phyloP scores from a whole-genome alignment of 2,888 invertebrate genomes.

The Dynastes maya region DNA sequence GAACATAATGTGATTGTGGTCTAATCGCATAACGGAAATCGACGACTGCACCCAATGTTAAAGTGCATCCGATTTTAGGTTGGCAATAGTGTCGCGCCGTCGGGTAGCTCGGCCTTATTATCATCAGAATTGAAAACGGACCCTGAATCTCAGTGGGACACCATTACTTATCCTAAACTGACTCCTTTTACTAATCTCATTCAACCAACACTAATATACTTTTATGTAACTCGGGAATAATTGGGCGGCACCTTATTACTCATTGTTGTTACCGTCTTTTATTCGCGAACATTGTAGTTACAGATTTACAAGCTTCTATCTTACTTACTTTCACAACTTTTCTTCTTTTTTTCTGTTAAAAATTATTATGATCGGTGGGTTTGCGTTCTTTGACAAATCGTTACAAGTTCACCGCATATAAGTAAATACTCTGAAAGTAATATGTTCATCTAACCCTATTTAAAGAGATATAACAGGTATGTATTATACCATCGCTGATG shows the following conservation, averaged over 20 bases:
- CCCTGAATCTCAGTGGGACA: slow-evolving; percentile 63
- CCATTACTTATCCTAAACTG: slow-evolving; percentile 71
- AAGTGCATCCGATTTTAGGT: slow-evolving; percentile 62
- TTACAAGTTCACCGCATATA: slow-evolving; percentile 16
- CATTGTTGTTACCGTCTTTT: slow-evolving; percentile 36
- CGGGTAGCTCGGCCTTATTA: slow-evolving; percentile 58
- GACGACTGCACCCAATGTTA: slow-evolving; percentile 67
- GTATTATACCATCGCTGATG: too few species aligned
- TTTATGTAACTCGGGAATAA: slow-evolving; percentile 58
- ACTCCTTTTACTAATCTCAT: slow-evolving; percentile 66
- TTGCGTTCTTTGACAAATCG: slow-evolving; percentile 35
- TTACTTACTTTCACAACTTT: background rate
- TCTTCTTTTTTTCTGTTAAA: background rate
- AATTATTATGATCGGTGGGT: slow-evolving; percentile 10
- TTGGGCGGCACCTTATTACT: slow-evolving; percentile 34
- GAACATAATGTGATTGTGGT: slow-evolving; percentile 70
- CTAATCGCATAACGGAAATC: slow-evolving; percentile 69
- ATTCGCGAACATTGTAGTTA: background rate
- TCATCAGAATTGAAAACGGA: slow-evolving; percentile 62
- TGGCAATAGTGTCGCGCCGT: slow-evolving; percentile 61
- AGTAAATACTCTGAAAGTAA: slow-evolving; percentile 14
- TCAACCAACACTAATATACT: slow-evolving; percentile 68
- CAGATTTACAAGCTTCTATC: too few species aligned
- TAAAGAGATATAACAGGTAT: too few species aligned
- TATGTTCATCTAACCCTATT: background rate